A percentile compares a stretch with the other conserved stretches of the same genome.
These are phyloP conservation scores for Megaceryle alcyon DNA, from an alignment of 2,797 vertebrate genomes.

Conservation along the genomic window DNA sequence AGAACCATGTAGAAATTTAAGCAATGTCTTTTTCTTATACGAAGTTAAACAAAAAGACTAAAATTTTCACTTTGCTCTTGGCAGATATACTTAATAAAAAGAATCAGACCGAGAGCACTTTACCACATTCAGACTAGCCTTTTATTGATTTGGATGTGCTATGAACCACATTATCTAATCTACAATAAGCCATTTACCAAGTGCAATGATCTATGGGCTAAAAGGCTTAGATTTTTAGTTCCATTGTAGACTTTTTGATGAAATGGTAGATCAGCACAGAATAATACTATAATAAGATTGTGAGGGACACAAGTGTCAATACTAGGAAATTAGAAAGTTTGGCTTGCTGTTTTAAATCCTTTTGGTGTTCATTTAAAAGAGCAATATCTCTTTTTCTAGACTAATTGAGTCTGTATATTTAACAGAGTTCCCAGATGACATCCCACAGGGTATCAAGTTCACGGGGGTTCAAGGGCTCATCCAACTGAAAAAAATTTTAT, in stretches of 20 bases:
- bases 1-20: not conserved
- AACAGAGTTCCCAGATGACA: not conserved
- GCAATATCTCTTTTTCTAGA: not conserved
- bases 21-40: not conserved
- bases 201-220: constrained; percentile 80
- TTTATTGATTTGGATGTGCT: constrained; percentile 86
- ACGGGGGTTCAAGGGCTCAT: constrained; percentile 9
- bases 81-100: constrained; percentile 51
- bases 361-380: constrained; percentile 55
- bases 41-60: constrained; percentile 16
- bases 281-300: constrained; percentile 86
- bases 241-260: constrained; percentile 79
- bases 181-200: constrained; percentile 87
- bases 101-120: constrained; percentile 81
- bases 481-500: not conserved
- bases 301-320: constrained; percentile 84
- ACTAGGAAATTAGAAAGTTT: constrained; percentile 84
- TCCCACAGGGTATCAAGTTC: not conserved
- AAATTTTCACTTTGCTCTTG: constrained; percentile 42
- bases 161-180: constrained; percentile 88
- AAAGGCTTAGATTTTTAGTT: constrained; percentile 76
- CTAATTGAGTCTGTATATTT: not conserved
- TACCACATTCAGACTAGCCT: constrained; percentile 83
- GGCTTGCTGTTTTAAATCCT: constrained; percentile 68
- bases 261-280: constrained; percentile 85